phyloP scores from a whole-genome alignment of 2,797 vertebrate species.

The Notamacropus eugenii region DNA sequence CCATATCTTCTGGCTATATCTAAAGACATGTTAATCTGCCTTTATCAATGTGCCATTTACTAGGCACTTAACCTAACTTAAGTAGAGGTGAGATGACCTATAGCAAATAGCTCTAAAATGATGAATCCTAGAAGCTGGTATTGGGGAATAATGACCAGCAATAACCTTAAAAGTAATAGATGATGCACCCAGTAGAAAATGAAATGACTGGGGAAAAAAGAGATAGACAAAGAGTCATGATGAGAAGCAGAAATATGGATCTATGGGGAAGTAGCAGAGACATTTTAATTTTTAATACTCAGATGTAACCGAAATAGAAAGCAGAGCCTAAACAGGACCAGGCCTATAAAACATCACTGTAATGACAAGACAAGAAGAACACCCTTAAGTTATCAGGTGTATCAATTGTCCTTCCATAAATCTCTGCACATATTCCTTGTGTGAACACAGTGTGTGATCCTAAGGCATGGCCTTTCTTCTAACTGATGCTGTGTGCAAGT shows the following conservation, averaged over 20 bases:
- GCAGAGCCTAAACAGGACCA: background rate
- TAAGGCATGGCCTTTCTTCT: background rate
- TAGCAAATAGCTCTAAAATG: background rate
- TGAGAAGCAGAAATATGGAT: background rate
- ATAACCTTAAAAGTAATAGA: background rate
- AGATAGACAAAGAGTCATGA: background rate
- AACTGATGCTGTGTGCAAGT: background rate
- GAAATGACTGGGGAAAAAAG: background rate
- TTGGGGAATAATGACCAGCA: background rate
- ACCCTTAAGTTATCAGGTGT: background rate
- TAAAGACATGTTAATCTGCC: background rate
- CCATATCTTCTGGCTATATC: background rate
- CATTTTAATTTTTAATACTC: background rate
- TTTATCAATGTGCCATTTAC: background rate
- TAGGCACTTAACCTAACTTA: background rate
- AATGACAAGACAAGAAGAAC: background rate
- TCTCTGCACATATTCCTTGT: background rate
- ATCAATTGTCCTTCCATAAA: background rate
- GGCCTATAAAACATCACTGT: background rate
- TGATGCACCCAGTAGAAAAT: too few relatives aligned
- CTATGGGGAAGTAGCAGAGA: background rate
- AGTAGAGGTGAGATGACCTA: background rate
- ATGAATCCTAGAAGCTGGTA: background rate
- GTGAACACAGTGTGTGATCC: background rate
- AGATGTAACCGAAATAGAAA: background rate